Conservation (phyloP, 1,140 invertebrate genomes). For the Pemphigus obesinymphae region DNA sequence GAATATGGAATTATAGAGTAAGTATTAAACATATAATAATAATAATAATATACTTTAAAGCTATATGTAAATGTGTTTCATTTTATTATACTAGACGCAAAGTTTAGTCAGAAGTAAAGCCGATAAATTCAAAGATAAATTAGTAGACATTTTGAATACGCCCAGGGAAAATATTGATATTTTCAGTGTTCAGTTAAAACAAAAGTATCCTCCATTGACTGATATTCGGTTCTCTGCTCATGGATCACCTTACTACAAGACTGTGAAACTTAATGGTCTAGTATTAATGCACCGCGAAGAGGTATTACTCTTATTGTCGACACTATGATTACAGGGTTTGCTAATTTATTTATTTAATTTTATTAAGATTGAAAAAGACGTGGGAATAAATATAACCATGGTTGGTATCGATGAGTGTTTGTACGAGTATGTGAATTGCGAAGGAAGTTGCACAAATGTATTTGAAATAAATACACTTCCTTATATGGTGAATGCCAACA, state of each 20-base stretch:
- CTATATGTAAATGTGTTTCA: no score
- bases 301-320: constrained; percentile 51
- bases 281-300: constrained; percentile 89
- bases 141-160: constrained; percentile 76
- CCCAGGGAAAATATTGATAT: constrained; percentile 88
- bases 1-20: constrained; percentile 84
- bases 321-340: not conserved
- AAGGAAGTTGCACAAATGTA: constrained; percentile 90
- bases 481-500: constrained; percentile 94
- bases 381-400: constrained; percentile 95
- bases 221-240: constrained; percentile 92
- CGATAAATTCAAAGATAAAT: constrained; percentile 80
- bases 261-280: constrained; percentile 87
- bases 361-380: constrained; percentile 76
- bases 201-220: constrained; percentile 80
- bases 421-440: constrained; percentile 90
- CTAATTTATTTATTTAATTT: constrained; percentile 8
- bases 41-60: no score
- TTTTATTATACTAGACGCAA: constrained; percentile 57
- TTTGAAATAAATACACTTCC: constrained; percentile 83
- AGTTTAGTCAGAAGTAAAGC: constrained; percentile 78
- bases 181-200: constrained; percentile 85
- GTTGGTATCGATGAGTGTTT: constrained; percentile 96
- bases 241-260: constrained; percentile 92
- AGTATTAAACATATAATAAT: not conserved